Percentiles rank a stretch among this genome's conserved stretches.
These are phyloP conservation scores for Psittacula derbiana DNA, from an alignment of 2,797 vertebrate species.

Conservation along the genomic window DNA sequence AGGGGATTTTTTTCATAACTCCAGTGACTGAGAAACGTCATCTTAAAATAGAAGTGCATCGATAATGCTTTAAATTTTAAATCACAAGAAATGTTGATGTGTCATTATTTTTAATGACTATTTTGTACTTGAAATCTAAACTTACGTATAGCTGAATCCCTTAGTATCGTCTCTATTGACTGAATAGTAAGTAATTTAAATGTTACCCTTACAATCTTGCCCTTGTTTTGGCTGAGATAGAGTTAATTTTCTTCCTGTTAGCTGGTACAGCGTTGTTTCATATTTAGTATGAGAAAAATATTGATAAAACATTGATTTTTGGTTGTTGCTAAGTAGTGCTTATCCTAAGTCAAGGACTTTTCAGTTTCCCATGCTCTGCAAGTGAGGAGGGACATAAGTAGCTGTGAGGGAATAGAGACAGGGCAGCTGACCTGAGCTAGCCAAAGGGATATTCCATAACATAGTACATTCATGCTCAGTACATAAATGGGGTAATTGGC, in stretches of 20 bases:
- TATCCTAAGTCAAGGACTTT: neutral
- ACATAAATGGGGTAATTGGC: neutral
- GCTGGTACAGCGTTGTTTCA: neutral
- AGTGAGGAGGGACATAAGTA: neutral
- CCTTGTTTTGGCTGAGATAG: neutral
- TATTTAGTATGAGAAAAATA: neutral
- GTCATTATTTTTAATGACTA: neutral
- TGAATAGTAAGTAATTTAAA: neutral
- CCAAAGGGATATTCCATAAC: neutral
- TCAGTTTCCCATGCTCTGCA: neutral
- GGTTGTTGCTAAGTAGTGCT: neutral
- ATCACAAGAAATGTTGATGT: fast-evolving
- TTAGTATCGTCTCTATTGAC: neutral
- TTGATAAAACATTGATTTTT: neutral
- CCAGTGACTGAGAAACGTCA: neutral
- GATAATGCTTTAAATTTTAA: neutral
- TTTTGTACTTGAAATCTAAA: neutral
- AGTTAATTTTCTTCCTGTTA: neutral
- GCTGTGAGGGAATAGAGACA: neutral
- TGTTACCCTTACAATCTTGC: neutral
- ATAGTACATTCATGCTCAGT: neutral
- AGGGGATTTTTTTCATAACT: neutral
- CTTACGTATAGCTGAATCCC: neutral
- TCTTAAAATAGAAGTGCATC: neutral
- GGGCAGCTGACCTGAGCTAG: neutral